These are phyloP conservation scores for Cylas formicarius DNA, from an alignment of 1,140 invertebrate genomes.

Conservation along the genomic window DNA sequence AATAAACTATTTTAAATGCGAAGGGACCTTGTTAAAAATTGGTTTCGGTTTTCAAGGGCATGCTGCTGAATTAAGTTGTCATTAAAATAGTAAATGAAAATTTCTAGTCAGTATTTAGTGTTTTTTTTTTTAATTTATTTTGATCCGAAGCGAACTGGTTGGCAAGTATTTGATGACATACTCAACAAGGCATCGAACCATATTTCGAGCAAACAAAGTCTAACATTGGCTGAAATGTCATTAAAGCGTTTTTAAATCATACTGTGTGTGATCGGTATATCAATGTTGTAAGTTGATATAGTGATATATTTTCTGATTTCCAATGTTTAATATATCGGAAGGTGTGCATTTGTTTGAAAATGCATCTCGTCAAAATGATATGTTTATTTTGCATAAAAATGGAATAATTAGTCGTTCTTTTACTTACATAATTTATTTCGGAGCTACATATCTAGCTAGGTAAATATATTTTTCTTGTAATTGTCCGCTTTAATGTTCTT, in stretches of 20 bases:
- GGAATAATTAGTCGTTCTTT: slow-evolving; percentile 13
- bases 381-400: slow-evolving; percentile 13
- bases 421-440: slow-evolving; percentile 12
- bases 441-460: background rate
- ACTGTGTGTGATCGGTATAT: slow-evolving; percentile 45
- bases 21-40: too few relatives aligned
- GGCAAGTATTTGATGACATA: too few relatives aligned
- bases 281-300: slow-evolving; percentile 44
- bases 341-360: slow-evolving; percentile 42
- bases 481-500: background rate
- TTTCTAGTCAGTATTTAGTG: too few relatives aligned
- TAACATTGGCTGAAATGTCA: slow-evolving; percentile 33
- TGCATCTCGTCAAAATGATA: slow-evolving; percentile 27
- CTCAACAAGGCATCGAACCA: too few relatives aligned
- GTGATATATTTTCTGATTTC: slow-evolving; percentile 18
- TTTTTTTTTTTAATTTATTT: too few relatives aligned
- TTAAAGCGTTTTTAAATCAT: slow-evolving; percentile 41
- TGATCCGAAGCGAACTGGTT: too few relatives aligned
- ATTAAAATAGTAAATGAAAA: too few relatives aligned
- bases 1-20: too few relatives aligned
- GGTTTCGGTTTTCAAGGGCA: too few relatives aligned
- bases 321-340: slow-evolving; percentile 24
- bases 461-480: background rate
- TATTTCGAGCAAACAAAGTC: too few relatives aligned
- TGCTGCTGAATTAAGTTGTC: too few relatives aligned